Percentiles rank a stretch among this genome's conserved stretches.
Evolutionary conservation across 2,113 vertebrate species (phyloP).

Genomic region (Smithornis capensis): DNA sequence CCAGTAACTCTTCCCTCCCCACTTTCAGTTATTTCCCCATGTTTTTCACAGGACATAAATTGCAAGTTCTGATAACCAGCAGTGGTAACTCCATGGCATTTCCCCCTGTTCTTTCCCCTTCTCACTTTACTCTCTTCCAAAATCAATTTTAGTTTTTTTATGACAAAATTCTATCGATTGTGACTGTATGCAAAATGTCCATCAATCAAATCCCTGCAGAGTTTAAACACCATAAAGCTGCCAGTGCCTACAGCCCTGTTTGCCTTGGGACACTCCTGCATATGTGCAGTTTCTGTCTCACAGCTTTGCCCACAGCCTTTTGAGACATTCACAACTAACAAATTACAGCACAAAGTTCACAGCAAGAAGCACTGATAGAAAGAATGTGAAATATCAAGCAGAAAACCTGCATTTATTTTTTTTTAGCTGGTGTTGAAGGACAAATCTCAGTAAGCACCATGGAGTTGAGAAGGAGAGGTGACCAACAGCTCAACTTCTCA

Average conservation of each 20-base stretch:
- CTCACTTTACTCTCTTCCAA: neutral
- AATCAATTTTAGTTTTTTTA: neutral
- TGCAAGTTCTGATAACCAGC: neutral
- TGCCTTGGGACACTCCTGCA: neutral
- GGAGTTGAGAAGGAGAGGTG: neutral
- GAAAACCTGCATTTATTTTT: neutral
- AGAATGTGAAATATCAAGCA: neutral
- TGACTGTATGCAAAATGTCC: neutral
- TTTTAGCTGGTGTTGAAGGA: neutral
- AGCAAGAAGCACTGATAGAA: neutral
- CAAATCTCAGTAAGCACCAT: neutral
- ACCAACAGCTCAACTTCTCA: neutral
- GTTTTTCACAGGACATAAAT: slow-evolving; percentile 25
- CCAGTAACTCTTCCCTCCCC: slow-evolving; percentile 26
- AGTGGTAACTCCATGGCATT: neutral
- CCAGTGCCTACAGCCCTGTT: neutral
- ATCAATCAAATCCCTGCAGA: neutral
- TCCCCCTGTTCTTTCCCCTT: neutral
- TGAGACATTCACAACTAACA: neutral
- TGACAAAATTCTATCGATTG: neutral
- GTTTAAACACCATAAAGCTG: neutral
- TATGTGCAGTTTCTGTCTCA: neutral
- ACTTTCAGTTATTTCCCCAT: neutral
- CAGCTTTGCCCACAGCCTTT: neutral
- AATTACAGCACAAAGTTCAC: neutral